Evolutionary conservation across 2,113 vertebrate species (phyloP).

Genomic region (Megaceryle maxima): DNA sequence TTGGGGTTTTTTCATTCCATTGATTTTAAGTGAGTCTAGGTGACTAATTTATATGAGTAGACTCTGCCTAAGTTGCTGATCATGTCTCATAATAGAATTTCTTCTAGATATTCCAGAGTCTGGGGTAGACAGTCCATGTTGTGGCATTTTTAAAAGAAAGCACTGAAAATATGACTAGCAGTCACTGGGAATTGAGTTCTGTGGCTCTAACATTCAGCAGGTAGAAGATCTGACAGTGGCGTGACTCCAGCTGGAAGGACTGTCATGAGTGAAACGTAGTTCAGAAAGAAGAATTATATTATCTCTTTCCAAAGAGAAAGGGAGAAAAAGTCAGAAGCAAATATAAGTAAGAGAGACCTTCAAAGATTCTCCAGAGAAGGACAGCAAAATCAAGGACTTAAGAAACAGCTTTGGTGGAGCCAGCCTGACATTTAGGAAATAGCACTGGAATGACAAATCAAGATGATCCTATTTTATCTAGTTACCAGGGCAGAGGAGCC

Average conservation of each 20-base stretch:
- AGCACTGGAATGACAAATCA: not conserved
- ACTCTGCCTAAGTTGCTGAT: not conserved
- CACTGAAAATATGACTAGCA: not conserved
- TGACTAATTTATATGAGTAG: not conserved
- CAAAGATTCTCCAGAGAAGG: not conserved
- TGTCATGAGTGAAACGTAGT: not conserved
- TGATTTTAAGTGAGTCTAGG: conserved; percentile 10
- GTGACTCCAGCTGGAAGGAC: not conserved
- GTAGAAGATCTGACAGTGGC: not conserved
- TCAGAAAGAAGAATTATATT: not conserved
- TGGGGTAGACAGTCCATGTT: not conserved
- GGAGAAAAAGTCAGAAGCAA: not conserved
- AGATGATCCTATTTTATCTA: not conserved
- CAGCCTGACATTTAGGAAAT: not conserved
- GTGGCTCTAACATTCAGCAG: not conserved
- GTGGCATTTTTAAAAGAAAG: not conserved
- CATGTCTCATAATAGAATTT: not conserved
- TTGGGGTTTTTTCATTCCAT: not conserved
- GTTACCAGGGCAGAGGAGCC: not conserved
- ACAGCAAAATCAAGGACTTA: not conserved
- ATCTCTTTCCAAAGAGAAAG: not conserved
- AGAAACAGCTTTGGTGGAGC: not conserved
- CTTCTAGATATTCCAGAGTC: not conserved
- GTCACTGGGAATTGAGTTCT: not conserved
- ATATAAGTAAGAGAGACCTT: not conserved